These are phyloP conservation scores for Malurus alboscapulatus DNA, from an alignment of 2,113 vertebrate genomes.

Conservation along the genomic window DNA sequence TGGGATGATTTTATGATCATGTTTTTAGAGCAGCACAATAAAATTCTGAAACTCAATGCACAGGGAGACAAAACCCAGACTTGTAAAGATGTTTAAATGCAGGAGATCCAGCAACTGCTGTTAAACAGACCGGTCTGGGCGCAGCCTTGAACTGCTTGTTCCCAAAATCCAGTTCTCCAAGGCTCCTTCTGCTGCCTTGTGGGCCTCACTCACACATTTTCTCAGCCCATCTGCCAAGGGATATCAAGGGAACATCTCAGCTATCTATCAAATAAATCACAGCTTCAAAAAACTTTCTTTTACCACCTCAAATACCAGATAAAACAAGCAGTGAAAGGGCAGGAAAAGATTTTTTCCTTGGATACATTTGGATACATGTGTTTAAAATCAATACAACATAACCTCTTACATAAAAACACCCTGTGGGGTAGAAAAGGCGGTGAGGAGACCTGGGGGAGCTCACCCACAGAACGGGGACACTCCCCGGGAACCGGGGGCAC, in stretches of 20 bases:
- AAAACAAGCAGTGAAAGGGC: neutral
- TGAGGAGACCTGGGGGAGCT: accelerated
- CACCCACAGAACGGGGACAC: accelerated
- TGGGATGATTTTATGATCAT: neutral
- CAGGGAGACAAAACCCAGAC: neutral
- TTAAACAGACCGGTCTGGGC: accelerated
- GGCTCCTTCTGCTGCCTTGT: neutral
- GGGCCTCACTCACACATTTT: accelerated
- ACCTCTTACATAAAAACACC: neutral
- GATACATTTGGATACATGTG: accelerated
- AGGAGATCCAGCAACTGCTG: neutral
- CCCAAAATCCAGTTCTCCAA: neutral
- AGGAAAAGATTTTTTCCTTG: neutral
- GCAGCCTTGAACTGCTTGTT: neutral
- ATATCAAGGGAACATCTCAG: neutral
- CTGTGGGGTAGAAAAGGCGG: accelerated
- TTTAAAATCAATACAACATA: neutral
- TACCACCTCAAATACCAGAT: no score
- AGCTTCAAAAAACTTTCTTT: neutral
- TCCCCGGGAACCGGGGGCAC: neutral
- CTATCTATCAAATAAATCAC: neutral
- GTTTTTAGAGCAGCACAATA: neutral
- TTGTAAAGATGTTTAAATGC: accelerated
- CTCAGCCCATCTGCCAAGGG: neutral
- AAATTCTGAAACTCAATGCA: accelerated